Evolutionary conservation across 2,797 vertebrate genomes (phyloP), one percentile per base, ranked within the genome.

Genomic region (Poecilia velifera): DNA sequence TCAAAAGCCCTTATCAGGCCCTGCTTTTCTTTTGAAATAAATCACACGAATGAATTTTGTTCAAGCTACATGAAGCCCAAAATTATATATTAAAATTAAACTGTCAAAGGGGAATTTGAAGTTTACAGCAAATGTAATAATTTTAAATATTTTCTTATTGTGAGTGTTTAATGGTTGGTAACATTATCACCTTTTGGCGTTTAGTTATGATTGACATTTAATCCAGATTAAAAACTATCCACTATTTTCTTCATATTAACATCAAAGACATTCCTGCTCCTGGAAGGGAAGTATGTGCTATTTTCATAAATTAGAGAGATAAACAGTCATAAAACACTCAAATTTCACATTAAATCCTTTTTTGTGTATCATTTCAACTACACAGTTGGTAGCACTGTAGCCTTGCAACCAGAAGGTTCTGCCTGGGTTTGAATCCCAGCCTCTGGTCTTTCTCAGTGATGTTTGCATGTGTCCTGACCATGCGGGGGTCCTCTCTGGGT

Each of bases 21-120:
- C 76, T 68, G 18, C 74, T 49, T 49, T 28, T 59, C 75, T 72
- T 49, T 74, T 80, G n/a, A 72, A 76, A 79, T 80, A 80, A 88
- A 89, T 84, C 85, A 83, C 78, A 78, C 53, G 55, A 79, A 1
- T 53, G 78, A 83, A 59, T 88, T 82, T 84, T 45, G 72, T n/a
- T 73, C 73, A 83, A 76, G 57, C 77, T 41, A 68, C 39, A n/a
- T 57, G 47, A 47, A 78, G 73, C 39, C 45, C 51, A 22, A 73
- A 34, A 66, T 66, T 4, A 68, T 25, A 22, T 66, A 39, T 66
- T 66, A 66, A 64, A 34, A 64, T 36, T 64, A 64, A 64, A 34
- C 2, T 64, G 59, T 20, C 57, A 16, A 28, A 13, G 28, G 28
- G 13, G 2, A 64, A 7, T 36, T 64, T 36, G 2, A 64, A 36